A percentile compares a stretch with the other conserved stretches of the same genome.
Evolutionary conservation across 2,888 invertebrate species (phyloP).

Genomic region (Eretmocerus hayati): DNA sequence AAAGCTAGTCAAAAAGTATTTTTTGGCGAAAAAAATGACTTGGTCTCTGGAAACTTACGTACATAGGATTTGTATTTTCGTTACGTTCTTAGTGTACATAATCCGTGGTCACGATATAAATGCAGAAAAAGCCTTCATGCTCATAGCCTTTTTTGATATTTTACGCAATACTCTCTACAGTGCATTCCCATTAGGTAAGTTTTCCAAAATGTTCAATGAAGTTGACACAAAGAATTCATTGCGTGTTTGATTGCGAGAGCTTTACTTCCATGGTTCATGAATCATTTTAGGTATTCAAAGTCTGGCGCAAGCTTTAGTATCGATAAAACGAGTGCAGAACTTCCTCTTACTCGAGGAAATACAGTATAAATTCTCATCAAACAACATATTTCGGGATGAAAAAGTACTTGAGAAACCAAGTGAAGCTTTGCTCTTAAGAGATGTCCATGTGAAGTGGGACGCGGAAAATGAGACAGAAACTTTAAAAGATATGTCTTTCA

Average conservation of each 20-base stretch:
- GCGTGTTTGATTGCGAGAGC: no score
- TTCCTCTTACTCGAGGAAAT: slow-evolving; percentile 35
- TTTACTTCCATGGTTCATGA: no score
- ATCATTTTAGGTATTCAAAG: slow-evolving; percentile 53
- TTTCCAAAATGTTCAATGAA: no score
- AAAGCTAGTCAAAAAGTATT: slow-evolving; percentile 42
- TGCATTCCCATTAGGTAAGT: slow-evolving; percentile 52
- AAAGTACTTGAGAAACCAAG: neutral
- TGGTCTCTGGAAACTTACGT: slow-evolving; percentile 61
- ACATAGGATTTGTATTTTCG: slow-evolving; percentile 63
- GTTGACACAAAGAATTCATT: no score
- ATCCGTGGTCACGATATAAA: slow-evolving; percentile 56
- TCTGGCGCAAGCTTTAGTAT: slow-evolving; percentile 57
- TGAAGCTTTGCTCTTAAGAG: slow-evolving; percentile 48
- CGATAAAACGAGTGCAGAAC: slow-evolving; percentile 50
- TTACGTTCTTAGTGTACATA: slow-evolving; percentile 59
- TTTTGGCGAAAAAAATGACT: slow-evolving; percentile 53
- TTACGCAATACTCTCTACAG: slow-evolving; percentile 66
- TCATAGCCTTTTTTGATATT: slow-evolving; percentile 67
- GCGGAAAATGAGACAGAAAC: slow-evolving; percentile 57
- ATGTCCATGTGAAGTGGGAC: slow-evolving; percentile 66
- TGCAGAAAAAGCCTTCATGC: slow-evolving; percentile 65
- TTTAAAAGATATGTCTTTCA: slow-evolving; percentile 59
- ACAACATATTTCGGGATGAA: slow-evolving; percentile 1
- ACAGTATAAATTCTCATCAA: slow-evolving; percentile 39